Base-by-base conservation (phyloP, 2,888 invertebrate species). In the Imbricaverruca yamaguchii region DNA sequence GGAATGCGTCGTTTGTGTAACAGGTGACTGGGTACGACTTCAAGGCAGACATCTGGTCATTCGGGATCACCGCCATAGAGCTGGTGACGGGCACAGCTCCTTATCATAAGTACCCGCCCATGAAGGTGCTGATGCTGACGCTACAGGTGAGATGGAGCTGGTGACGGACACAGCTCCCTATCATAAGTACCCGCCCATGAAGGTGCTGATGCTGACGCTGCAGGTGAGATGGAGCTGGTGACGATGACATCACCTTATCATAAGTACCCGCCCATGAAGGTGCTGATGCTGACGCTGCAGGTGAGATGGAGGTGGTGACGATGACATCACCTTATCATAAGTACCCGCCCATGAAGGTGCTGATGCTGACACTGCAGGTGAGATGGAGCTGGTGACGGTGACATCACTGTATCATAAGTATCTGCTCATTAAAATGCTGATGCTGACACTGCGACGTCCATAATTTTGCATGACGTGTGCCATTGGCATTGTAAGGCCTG, bases 161-260 rank as follows among this genome's bases (percentile, higher is more conserved):
- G 15, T 39, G 39, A 74, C 39, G 6, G 25, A 3, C 21, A 15
- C 97, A 0, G 98, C 99, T 0, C 99, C 99, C 0, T 99, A 99
- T 87, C 98, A 98, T 87, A 98, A 97, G 87, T 98, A 95, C 87
- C 97, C 99, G 61, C 97, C 99, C 0, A 98, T 99, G 98, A 99
- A 99, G 89, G 90, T 99, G 81, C 90, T 99, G 82, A 98, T 99
- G 97, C 89, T 99, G 84, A 99, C 98, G 0, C 89, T 99, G 83
- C 97, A 79, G 79, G 79, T 79, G 25, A 23, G 77, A 55, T 39
- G 13, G 13, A n/a, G 13, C 18, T 13, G 74, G 15, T 39, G 39
- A 39, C 39, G 2, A 11, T 18, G 10, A 13, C 97, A 0, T 98
- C 98, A 0, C 99, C 99, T 0, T 99, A 99, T 87, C 98, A 98